Evolutionary conservation across 2,113 vertebrate species (phyloP).

Genomic region (Mormyrus lacerda): DNA sequence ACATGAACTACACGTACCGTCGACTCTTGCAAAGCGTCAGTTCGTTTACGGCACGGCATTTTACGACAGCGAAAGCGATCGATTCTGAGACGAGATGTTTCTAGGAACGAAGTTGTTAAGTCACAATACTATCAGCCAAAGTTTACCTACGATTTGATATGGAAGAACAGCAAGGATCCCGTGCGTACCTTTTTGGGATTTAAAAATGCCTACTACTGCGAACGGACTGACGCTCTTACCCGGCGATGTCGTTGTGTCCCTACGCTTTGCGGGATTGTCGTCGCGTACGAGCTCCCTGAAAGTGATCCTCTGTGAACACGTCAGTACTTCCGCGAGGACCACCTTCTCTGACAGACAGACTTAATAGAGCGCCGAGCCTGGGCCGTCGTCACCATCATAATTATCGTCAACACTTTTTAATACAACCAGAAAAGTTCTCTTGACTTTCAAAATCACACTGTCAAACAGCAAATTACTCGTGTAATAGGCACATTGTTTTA

Average conservation of each 20-base stretch:
- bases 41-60: slow-evolving; percentile 61
- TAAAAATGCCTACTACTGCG: slow-evolving; percentile 21
- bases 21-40: slow-evolving; percentile 32
- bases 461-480: background rate
- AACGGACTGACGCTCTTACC: slow-evolving; percentile 49
- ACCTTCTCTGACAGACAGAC: slow-evolving; percentile 34
- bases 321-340: slow-evolving; percentile 60
- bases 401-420: background rate
- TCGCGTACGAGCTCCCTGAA: slow-evolving; percentile 8
- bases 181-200: too few species aligned
- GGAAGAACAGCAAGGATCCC: background rate
- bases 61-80: slow-evolving; percentile 13
- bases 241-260: slow-evolving; percentile 61
- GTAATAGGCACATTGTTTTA: background rate
- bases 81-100: background rate
- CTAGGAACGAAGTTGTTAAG: background rate
- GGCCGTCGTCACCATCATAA: background rate
- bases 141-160: background rate
- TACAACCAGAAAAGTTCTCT: background rate
- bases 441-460: background rate
- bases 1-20: slow-evolving; percentile 55
- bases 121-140: background rate
- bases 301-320: slow-evolving; percentile 55
- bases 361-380: slow-evolving; percentile 42
- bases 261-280: slow-evolving; percentile 50